Evolutionary conservation across 1,140 invertebrate species (phyloP).

Genomic region (Hylaeus anthracinus): DNA sequence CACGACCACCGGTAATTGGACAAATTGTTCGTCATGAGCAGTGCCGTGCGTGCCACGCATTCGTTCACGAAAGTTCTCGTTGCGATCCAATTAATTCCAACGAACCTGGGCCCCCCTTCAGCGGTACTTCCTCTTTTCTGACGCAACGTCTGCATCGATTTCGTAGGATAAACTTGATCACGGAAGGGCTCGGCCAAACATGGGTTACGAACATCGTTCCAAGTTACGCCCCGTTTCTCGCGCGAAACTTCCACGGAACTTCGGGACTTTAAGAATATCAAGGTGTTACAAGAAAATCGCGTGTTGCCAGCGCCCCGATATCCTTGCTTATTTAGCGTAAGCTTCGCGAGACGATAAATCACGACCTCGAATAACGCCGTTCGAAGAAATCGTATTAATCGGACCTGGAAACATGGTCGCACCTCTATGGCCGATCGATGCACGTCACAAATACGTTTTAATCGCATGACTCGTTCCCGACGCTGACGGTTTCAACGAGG

Average conservation of each 20-base stretch:
- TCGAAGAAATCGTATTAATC: background rate
- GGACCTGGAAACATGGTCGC: too few relatives aligned
- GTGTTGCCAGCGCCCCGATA: background rate
- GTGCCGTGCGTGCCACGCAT: constrained; percentile 56
- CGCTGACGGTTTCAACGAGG: too few relatives aligned
- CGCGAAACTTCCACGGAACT: constrained; percentile 40
- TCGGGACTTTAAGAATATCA: constrained; percentile 32
- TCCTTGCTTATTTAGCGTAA: constrained; percentile 20
- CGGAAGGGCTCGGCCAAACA: constrained; percentile 59
- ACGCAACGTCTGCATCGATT: constrained; percentile 49
- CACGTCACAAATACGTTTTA: too few relatives aligned
- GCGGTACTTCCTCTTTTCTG: constrained; percentile 4
- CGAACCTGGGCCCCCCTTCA: constrained; percentile 11
- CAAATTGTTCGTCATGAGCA: constrained; percentile 48
- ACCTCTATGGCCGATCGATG: too few relatives aligned
- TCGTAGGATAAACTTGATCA: constrained; percentile 57
- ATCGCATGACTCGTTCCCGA: too few relatives aligned
- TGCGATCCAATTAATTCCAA: constrained; percentile 61
- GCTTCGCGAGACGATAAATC: constrained; percentile 16
- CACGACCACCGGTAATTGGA: constrained; percentile 42
- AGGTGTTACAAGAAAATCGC: constrained; percentile 31
- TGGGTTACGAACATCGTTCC: constrained; percentile 46
- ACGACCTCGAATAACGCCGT: background rate
- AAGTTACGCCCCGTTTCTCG: constrained; percentile 35
- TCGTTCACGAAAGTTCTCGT: constrained; percentile 53